Evolutionary conservation across 2,888 invertebrate species (phyloP).

Genomic region (Subacronicta megacephala): DNA sequence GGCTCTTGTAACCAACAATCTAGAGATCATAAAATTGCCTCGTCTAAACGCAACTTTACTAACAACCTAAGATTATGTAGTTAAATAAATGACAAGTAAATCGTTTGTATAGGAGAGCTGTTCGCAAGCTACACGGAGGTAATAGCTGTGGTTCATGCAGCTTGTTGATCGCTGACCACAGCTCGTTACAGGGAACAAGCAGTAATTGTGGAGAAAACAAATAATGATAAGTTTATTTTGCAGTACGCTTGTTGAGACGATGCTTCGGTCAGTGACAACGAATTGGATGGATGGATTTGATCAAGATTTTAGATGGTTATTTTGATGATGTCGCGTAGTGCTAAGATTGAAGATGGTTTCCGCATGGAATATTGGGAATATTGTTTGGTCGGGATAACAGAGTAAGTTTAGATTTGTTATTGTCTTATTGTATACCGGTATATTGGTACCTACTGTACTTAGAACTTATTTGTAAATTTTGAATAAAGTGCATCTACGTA

Average conservation of each 20-base stretch:
- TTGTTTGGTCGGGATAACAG: no score
- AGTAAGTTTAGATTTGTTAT: no score
- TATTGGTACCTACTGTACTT: no score
- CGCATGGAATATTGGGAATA: no score
- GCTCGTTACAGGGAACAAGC: slow-evolving; percentile 20
- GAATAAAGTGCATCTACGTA: no score
- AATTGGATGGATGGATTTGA: no score
- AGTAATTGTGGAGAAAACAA: slow-evolving; percentile 49
- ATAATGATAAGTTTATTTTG: slow-evolving; percentile 45
- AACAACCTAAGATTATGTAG: slow-evolving; percentile 14
- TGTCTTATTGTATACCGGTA: no score
- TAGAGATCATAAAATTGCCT: background rate
- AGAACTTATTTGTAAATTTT: no score
- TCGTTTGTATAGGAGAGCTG: slow-evolving; percentile 21
- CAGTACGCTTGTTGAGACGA: background rate
- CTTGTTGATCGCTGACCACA: slow-evolving; percentile 19
- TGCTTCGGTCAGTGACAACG: no score
- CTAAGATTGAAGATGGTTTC: no score
- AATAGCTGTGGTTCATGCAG: slow-evolving; percentile 35
- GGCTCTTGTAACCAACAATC: background rate
- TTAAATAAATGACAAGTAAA: slow-evolving; percentile 41
- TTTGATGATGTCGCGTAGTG: no score
- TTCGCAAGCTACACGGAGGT: slow-evolving; percentile 23
- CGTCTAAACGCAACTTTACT: slow-evolving; percentile 19
- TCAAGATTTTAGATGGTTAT: no score